These are phyloP conservation scores for Apodemus agrarius DNA, from an alignment of 2,797 vertebrate genomes.

Conservation along the genomic window DNA sequence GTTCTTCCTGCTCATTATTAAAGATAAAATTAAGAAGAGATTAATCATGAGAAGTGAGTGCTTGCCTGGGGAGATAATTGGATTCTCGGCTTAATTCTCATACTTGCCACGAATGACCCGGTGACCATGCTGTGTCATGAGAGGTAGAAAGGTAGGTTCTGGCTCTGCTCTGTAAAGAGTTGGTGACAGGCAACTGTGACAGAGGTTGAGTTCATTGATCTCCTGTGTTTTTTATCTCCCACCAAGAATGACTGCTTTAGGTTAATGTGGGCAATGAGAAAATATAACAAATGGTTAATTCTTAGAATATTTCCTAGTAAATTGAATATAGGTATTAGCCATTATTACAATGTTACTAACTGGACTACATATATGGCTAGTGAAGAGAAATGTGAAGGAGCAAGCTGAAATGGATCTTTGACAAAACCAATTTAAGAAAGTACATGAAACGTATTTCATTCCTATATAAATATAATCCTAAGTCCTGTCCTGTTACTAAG, in stretches of 20 bases:
- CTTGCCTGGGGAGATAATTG: slow-evolving; percentile 11
- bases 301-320: slow-evolving; percentile 1
- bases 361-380: not conserved
- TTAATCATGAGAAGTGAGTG: not conserved
- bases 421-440: slow-evolving; percentile 20
- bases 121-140: not conserved
- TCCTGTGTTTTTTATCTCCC: not conserved
- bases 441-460: slow-evolving; percentile 29
- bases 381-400: not conserved
- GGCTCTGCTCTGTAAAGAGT: not conserved
- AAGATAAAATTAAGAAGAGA: slow-evolving; percentile 35
- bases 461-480: slow-evolving; percentile 22
- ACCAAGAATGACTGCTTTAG: not conserved
- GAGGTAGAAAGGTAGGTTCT: not conserved
- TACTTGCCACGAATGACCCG: not conserved
- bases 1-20: slow-evolving; percentile 26
- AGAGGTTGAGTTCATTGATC: not conserved
- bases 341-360: not conserved
- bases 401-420: not conserved
- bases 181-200: not conserved
- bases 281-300: not conserved
- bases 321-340: not conserved
- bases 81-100: slow-evolving; percentile 16
- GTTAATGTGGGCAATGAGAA: not conserved
- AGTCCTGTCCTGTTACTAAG: not conserved